A percentile compares a stretch with the other conserved stretches of the same genome.
These are phyloP conservation scores for Cetonia aurata DNA, from an alignment of 2,888 invertebrate species.

Conservation along the genomic window DNA sequence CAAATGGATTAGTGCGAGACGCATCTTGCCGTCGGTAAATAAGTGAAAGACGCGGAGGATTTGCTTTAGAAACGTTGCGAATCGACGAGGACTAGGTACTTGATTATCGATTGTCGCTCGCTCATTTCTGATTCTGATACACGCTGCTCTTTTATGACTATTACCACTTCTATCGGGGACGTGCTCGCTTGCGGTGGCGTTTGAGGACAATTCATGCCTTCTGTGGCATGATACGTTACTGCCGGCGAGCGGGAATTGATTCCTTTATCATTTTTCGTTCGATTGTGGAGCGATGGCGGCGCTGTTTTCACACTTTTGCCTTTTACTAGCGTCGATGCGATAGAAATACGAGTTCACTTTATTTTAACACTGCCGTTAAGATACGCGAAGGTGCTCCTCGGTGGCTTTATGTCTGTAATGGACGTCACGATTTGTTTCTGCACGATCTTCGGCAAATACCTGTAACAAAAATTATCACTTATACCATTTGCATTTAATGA, in stretches of 20 bases:
- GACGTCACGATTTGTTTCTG: too few relatives aligned
- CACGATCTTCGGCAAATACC: too few relatives aligned
- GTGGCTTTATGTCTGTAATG: too few relatives aligned
- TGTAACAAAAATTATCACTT: too few relatives aligned
- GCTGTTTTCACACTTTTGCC: too few relatives aligned
- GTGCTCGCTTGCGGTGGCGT: slow-evolving; percentile 19
- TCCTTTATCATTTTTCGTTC: background rate
- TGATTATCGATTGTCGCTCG: background rate
- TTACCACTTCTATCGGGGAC: slow-evolving; percentile 13
- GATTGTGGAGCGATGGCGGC: too few relatives aligned
- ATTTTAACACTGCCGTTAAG: too few relatives aligned
- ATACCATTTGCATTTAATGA: too few relatives aligned
- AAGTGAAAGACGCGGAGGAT: background rate
- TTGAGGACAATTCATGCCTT: slow-evolving; percentile 30
- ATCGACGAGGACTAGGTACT: background rate
- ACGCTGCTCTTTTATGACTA: slow-evolving; percentile 16
- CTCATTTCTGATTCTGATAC: slow-evolving; percentile 19
- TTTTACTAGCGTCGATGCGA: too few relatives aligned
- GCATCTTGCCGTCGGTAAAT: slow-evolving; percentile 36
- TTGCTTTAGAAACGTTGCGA: background rate
- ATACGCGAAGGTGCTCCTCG: too few relatives aligned
- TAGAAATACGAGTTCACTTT: too few relatives aligned
- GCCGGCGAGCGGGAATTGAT: background rate
- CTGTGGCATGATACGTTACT: slow-evolving; percentile 29
- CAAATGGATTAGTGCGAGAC: slow-evolving; percentile 12